These are phyloP conservation scores for Bombycilla garrulus DNA, from an alignment of 2,113 vertebrate genomes.

Conservation along the genomic window DNA sequence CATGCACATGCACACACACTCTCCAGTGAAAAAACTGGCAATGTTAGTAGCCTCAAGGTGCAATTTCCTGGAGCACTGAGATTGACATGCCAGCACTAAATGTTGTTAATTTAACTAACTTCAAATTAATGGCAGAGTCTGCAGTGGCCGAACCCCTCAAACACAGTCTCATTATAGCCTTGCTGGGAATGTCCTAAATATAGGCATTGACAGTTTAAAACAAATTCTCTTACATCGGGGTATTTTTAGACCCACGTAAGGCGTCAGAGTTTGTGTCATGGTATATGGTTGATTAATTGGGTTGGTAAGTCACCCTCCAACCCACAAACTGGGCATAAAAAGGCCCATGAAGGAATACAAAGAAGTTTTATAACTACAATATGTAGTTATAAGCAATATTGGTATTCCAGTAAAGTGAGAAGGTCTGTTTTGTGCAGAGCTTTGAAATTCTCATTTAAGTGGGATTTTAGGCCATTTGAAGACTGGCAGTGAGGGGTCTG, in stretches of 20 bases:
- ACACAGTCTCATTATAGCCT: constrained; percentile 88
- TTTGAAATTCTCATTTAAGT: neutral
- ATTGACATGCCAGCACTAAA: constrained; percentile 87
- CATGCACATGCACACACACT: constrained; percentile 54
- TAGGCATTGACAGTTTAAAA: constrained; percentile 81
- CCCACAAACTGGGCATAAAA: constrained; percentile 72
- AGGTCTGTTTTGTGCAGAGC: neutral
- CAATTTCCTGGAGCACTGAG: constrained; percentile 86
- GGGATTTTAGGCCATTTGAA: neutral
- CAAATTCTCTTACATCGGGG: constrained; percentile 79
- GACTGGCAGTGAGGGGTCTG: neutral
- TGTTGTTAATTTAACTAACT: constrained; percentile 90
- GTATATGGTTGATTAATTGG: constrained; percentile 84
- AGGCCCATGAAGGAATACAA: constrained; percentile 53
- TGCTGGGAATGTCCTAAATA: constrained; percentile 83
- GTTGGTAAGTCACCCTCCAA: constrained; percentile 71
- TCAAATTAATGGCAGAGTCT: constrained; percentile 85
- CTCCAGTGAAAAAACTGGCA: constrained; percentile 82
- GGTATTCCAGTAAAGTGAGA: constrained; percentile 2
- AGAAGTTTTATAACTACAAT: constrained; percentile 56
- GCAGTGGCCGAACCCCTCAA: constrained; percentile 77
- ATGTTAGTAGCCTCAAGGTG: constrained; percentile 86
- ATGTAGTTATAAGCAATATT: constrained; percentile 6
- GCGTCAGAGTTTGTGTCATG: constrained; percentile 82
- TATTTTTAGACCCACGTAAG: constrained; percentile 80